Conservation (phyloP, 2,797 vertebrate genomes). For the Gallinago nigripennis region DNA sequence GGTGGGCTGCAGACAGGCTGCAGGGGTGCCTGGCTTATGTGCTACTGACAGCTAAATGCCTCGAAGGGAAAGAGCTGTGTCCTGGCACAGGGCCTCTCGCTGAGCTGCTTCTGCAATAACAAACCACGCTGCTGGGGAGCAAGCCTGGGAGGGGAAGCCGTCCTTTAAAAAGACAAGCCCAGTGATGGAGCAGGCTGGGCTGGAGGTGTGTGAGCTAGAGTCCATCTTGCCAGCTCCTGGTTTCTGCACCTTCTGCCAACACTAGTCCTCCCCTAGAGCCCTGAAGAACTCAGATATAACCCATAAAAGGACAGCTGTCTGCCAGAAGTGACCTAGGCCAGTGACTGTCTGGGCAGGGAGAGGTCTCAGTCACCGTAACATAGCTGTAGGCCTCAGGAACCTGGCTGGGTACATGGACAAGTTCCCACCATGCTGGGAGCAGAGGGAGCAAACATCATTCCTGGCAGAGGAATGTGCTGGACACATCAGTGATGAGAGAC, state of each 20-base stretch:
- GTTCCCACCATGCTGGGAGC: neutral
- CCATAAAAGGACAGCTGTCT: neutral
- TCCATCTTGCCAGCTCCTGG: neutral
- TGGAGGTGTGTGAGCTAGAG: neutral
- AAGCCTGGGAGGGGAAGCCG: neutral
- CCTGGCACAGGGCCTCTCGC: neutral
- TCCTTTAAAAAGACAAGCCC: neutral
- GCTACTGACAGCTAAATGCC: neutral
- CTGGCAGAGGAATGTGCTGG: neutral
- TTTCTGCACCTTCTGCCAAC: neutral
- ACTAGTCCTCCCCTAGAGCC: accelerated
- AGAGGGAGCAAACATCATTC: accelerated
- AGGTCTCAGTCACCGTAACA: neutral
- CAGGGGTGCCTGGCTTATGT: neutral
- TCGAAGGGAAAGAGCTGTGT: accelerated
- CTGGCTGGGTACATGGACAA: neutral
- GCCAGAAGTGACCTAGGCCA: neutral
- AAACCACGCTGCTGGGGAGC: neutral
- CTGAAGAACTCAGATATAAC: neutral
- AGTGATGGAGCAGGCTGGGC: neutral
- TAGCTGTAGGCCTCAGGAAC: neutral
- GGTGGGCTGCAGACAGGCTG: neutral
- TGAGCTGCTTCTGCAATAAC: neutral
- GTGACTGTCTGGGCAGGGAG: neutral
- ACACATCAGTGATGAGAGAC: neutral